Base-by-base conservation (phyloP, 2,113 vertebrate species). In the Anseranas semipalmata region DNA sequence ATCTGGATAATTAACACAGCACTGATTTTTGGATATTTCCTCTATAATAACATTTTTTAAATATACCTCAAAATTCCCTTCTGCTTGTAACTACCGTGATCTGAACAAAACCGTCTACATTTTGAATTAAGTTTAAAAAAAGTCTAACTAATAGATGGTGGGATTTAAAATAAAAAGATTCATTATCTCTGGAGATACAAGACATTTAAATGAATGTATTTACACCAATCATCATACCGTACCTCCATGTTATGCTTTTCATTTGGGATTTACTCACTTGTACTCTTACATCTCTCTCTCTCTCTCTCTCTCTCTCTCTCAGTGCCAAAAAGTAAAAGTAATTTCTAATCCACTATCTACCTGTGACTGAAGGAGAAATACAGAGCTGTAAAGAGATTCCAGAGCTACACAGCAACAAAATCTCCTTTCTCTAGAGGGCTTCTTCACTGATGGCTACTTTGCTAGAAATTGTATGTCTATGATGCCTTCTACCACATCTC, bases 1-100 rank as follows among this genome's bases (percentile, higher is more conserved):
- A 80, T 48, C 7, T 25, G 65, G 77, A 66, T 82, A 96, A 96
- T 82, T 89, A 93, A 88, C 82, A 41, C 22, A 85, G 70, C 50
- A 70, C 22, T 92, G 73, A 90, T 79, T 88, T 66, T 53, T 3
- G 22, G 10, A 37, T 55, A 71, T 76, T 95, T 94, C 53, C 59
- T 46, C 74, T 77, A 85, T 65, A 85, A 55, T 53, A 86, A 71
- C 37, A 86, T 84, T 84, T 92, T 8, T 74, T 88, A 95, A 66
- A 62, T 37, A 37, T 12, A 88, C 65, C 74, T 72, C 15, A 78
- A 72, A 52, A 37, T 63, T 96, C 82, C 86, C 21, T 89, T 78
- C 32, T 62, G 6, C 3, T 37, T 89, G 39, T 77, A 86, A 46
- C n/a, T 25, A 30, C 56, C 30, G 66, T 9, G 41, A 74, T 74